These are phyloP conservation scores for Coleophora deauratella DNA, from an alignment of 2,888 invertebrate species.

Conservation along the genomic window DNA sequence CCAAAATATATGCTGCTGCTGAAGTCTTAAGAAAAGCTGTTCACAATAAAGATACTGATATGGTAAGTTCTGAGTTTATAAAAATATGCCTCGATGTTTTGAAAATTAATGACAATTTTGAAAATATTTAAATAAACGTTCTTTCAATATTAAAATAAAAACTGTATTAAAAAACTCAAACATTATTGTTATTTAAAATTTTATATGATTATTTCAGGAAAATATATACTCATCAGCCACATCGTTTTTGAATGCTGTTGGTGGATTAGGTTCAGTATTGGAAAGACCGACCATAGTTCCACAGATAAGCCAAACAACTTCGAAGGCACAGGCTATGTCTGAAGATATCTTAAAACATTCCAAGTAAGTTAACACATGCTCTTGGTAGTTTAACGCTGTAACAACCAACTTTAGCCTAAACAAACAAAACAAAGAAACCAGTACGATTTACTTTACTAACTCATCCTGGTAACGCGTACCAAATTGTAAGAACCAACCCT, in stretches of 20 bases:
- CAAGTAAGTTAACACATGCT: slow-evolving; percentile 23
- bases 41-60: slow-evolving; percentile 11
- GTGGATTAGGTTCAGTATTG: slow-evolving; percentile 15
- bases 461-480: too few species aligned
- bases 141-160: too few species aligned
- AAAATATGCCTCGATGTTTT: background rate
- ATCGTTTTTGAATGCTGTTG: slow-evolving; percentile 23
- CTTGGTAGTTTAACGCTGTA: too few species aligned
- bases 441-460: too few species aligned
- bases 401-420: too few species aligned
- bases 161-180: too few species aligned
- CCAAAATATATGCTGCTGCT: slow-evolving; percentile 17
- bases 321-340: slow-evolving; percentile 20
- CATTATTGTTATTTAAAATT: too few species aligned
- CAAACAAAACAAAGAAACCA: too few species aligned
- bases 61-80: slow-evolving; percentile 20
- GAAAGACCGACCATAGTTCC: slow-evolving; percentile 28
- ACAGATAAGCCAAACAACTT: slow-evolving; percentile 11
- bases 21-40: slow-evolving; percentile 15
- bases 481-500: too few species aligned
- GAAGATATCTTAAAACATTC: slow-evolving; percentile 34
- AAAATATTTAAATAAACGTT: too few species aligned
- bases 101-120: too few species aligned
- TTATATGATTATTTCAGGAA: slow-evolving; percentile 18
- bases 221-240: slow-evolving; percentile 20